These are phyloP conservation scores for Cephalotes varians DNA, from an alignment of 2,888 invertebrate genomes.

Conservation along the genomic window DNA sequence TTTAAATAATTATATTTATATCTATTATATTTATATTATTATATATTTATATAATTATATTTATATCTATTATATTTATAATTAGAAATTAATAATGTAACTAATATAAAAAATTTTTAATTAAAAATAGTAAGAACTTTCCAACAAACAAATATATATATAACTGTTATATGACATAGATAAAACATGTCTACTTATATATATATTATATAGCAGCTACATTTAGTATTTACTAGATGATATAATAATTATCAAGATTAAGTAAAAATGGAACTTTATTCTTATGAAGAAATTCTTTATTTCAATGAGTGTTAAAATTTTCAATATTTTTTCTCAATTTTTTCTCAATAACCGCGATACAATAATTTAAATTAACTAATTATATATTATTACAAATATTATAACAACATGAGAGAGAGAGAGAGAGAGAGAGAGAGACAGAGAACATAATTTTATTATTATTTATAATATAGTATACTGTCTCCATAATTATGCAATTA, in stretches of 20 bases:
- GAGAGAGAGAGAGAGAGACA: too few species aligned
- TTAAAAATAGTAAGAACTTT: neutral
- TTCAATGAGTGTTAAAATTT: neutral
- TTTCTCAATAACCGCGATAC: neutral
- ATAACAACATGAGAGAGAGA: too few species aligned
- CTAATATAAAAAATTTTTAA: neutral
- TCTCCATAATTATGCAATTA: neutral
- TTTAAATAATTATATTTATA: too few species aligned
- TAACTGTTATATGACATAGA: too few species aligned
- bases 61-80: too few species aligned
- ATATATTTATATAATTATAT: too few species aligned
- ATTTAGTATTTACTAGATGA: too few species aligned
- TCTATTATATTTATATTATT: too few species aligned
- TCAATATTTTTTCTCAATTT: neutral
- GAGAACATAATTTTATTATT: neutral
- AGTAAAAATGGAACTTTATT: neutral
- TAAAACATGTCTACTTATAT: too few species aligned
- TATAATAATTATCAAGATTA: neutral
- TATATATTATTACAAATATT: slow-evolving; percentile 3
- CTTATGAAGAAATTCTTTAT: neutral
- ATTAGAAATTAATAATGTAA: neutral
- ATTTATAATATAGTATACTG: neutral
- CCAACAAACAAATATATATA: too few species aligned
- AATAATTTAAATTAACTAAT: slow-evolving; percentile 6
- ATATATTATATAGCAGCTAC: too few species aligned